Evolutionary conservation across 1,140 invertebrate species (phyloP), one percentile per base, ranked within the genome.

Genomic region (Drosophila funebris): DNA sequence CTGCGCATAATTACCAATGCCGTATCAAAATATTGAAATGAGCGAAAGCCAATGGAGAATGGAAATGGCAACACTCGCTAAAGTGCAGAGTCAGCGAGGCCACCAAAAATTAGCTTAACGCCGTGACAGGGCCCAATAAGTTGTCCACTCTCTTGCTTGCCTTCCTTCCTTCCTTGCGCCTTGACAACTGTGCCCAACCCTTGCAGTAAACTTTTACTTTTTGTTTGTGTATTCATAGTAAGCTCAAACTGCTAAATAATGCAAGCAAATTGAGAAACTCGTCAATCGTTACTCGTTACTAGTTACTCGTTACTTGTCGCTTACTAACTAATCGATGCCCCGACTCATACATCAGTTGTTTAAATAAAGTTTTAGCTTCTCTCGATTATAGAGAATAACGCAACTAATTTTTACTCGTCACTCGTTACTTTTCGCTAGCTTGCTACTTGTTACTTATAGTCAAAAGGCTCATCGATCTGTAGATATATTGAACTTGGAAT

Each of bases 1-100:
- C 44, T 72, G 29, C n/a, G 53, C 54, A 60, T 67, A 67, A 72
- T 72, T 72, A 67, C 31, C 67, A 27, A 13, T 22, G 24, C 43
- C 11, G 31, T 27, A 20, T n/a, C 37, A 16, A 27, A 52, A 57
- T 57, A 67, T 72, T 57, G n/a, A 72, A 72, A 72, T 57, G 69
- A 57, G 44, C 20, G 0, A 22, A 31, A 16, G 11, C 16, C 24
- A 20, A 9, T 20, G 9, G 22, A n/a, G 48, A 58, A 58, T 9
- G 36, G 27, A 56, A 14, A 24, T 27, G 20, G 6, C 27, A 58
- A 37, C 20, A 6, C 16, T 14, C n/a, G 29, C 14, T 5, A 60
- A 18, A 41, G 31, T 48, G 57, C 57, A 46, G 0, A 46, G 57
- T 60, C 57, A 60, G 57, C 57, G 48, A 52, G 11, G 48, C 48